Base-by-base conservation (phyloP, 1,140 invertebrate genomes). In the Cotesia chilonis region DNA sequence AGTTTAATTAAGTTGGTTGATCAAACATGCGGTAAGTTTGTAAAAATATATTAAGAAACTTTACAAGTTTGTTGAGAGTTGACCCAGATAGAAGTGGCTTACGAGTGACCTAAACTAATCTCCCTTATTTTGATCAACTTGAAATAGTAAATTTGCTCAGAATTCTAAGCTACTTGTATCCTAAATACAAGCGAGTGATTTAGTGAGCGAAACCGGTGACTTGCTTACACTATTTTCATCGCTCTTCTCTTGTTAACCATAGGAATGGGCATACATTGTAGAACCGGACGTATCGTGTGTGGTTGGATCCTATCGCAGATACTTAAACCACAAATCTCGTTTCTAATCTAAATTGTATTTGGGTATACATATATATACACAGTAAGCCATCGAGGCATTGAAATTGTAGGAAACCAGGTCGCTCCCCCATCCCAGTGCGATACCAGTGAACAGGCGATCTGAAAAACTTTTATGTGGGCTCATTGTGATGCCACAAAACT, bases 391-490 rank as follows among this genome's bases (percentile, higher is more conserved):
- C 20, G 35, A 20, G 35, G 4, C 20, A 36, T 61, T 9, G 59
- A 35, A 35, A 14, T 35, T 9, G 10, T 28, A 12, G 54, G 10
- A 55, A 17, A 55, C 5, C 54, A 55, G 54, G 60, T 61, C 60
- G 60, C 37, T 37, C 37, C 37, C 36, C 12, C 6, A 38, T 28
- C 28, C 3, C 28, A 28, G 28, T 28, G 28, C 28, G 28, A 28
- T 28, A 28, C 28, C 28, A 28, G 28, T 28, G 28, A 28, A 28
- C 28, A 28, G 28, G 28, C 28, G 28, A 28, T 17, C 4, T 37
- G 57, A 60, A 68, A 70, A 75, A 80, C 78, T 78, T 79, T 80
- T 77, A 79, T 79, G 78, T 77, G 81, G 79, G 79, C 72, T 78
- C 78, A 79, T 80, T 82, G 79, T 82, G 71, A 73, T 65, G 72